Percentiles rank a stretch among this genome's conserved stretches.
phyloP scores from a whole-genome alignment of 2,888 invertebrate species.

The Drosophila eohydei region DNA sequence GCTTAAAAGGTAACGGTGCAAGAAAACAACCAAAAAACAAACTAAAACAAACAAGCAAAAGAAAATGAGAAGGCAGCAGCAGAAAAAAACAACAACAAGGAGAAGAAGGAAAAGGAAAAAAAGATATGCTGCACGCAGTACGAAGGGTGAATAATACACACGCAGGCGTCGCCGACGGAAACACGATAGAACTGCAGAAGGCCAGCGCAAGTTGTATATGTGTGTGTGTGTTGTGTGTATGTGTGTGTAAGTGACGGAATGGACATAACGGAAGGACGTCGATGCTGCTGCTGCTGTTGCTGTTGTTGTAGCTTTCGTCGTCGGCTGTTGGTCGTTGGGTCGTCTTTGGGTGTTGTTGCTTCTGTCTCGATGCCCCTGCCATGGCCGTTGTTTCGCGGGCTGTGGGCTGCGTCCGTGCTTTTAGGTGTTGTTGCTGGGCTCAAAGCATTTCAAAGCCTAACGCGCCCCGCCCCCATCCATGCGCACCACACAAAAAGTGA shows the following conservation, averaged over 20 bases:
- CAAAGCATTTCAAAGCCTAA: conserved; percentile 14
- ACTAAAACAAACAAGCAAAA: conserved; percentile 13
- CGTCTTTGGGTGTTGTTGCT: conserved; percentile 30
- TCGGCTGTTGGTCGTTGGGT: conserved; percentile 20
- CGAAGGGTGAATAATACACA: conserved; percentile 46
- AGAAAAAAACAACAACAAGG: neutral
- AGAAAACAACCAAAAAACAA: conserved; percentile 16
- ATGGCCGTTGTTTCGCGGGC: neutral
- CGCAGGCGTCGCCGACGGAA: conserved; percentile 50
- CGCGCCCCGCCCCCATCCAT: neutral
- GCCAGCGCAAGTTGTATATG: neutral
- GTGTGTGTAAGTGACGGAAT: conserved; percentile 14
- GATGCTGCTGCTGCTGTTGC: conserved; percentile 18
- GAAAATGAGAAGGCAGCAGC: conserved; percentile 13
- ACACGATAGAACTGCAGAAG: conserved; percentile 25
- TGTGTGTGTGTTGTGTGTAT: neutral
- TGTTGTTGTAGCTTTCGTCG: conserved; percentile 6
- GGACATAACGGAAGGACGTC: conserved; percentile 53
- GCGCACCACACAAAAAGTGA: conserved; percentile 36
- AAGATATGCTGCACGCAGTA: conserved; percentile 19
- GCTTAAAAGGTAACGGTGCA: conserved; percentile 55
- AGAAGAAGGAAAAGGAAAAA: neutral
- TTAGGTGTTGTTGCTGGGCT: neutral
- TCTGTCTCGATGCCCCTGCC: conserved; percentile 6
- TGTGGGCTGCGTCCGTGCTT: neutral